phyloP scores from a whole-genome alignment of 2,888 invertebrate species.

The Thera obeliscata region DNA sequence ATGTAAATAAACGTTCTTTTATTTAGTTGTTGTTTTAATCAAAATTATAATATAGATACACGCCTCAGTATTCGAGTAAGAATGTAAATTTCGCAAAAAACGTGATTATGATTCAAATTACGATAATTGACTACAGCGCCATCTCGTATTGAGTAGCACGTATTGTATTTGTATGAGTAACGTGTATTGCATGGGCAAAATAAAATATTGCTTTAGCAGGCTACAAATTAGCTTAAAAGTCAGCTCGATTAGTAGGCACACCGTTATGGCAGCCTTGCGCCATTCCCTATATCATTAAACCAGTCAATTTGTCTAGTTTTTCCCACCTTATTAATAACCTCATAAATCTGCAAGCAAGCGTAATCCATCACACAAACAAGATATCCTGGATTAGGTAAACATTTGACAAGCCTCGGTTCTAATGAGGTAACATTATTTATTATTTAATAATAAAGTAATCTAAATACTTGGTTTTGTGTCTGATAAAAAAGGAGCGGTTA shows the following conservation, averaged over 20 bases:
- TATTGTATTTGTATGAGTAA: neutral
- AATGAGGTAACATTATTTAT: neutral
- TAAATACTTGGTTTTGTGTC: no score
- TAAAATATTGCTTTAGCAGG: neutral
- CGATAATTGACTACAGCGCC: constrained; percentile 19
- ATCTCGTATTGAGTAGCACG: constrained; percentile 39
- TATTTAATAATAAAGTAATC: no score
- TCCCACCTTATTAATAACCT: constrained; percentile 6
- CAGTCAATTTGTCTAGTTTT: constrained; percentile 22
- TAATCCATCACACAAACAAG: constrained; percentile 23
- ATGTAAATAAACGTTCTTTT: no score
- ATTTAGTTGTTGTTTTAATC: no score
- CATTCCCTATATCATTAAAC: neutral
- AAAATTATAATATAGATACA: no score
- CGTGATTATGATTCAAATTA: neutral
- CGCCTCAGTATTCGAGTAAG: no score
- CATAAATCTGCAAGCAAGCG: constrained; percentile 21
- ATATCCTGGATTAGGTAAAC: constrained; percentile 15
- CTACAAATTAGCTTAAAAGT: neutral
- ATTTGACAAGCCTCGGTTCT: neutral
- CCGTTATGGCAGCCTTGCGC: neutral
- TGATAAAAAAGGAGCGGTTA: no score
- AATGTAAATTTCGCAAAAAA: no score
- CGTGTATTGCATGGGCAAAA: neutral
- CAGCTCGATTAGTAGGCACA: constrained; percentile 8